A percentile compares a stretch with the other conserved stretches of the same genome.
phyloP scores from a whole-genome alignment of 2,797 vertebrate species.

The Australoheros facetus region DNA sequence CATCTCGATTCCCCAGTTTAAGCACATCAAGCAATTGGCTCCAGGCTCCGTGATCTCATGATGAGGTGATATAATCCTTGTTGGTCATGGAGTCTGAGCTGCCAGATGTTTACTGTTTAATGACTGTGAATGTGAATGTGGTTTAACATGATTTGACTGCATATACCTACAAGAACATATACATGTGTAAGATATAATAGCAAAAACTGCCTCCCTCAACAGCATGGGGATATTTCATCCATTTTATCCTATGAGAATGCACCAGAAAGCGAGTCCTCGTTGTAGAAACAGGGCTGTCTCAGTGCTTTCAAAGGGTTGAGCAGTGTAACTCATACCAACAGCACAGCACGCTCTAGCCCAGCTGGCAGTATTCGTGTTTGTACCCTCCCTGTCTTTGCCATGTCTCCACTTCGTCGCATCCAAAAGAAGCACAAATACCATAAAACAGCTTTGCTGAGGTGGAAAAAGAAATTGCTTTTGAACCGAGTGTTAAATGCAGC shows the following conservation, averaged over 20 bases:
- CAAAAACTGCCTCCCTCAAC: not conserved
- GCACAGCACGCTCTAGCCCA: not conserved
- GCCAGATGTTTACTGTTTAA: constrained; percentile 57
- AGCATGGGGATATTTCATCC: constrained; percentile 7
- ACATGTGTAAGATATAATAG: not conserved
- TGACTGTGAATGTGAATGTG: constrained; percentile 35
- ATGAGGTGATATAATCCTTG: constrained; percentile 59
- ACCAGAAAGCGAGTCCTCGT: not conserved
- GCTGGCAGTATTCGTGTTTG: constrained; percentile 32
- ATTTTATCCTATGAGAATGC: not conserved
- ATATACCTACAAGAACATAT: not conserved
- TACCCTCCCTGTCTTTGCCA: constrained; percentile 32
- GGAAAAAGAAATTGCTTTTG: constrained; percentile 59
- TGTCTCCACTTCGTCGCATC: constrained; percentile 22
- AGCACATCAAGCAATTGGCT: constrained; percentile 45
- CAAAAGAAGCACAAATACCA: constrained; percentile 33
- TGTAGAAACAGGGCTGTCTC: constrained; percentile 4
- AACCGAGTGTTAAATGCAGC: constrained; percentile 50
- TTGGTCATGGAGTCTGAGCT: constrained; percentile 52
- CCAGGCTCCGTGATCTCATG: constrained; percentile 59
- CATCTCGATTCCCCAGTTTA: constrained; percentile 33
- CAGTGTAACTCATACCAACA: constrained; percentile 7
- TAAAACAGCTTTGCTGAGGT: constrained; percentile 27
- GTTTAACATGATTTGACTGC: constrained; percentile 2
- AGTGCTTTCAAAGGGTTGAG: constrained; percentile 12